Percentiles rank a stretch among this genome's conserved stretches.
phyloP scores from a whole-genome alignment of 2,113 vertebrate genomes.

The Larimichthys crocea region DNA sequence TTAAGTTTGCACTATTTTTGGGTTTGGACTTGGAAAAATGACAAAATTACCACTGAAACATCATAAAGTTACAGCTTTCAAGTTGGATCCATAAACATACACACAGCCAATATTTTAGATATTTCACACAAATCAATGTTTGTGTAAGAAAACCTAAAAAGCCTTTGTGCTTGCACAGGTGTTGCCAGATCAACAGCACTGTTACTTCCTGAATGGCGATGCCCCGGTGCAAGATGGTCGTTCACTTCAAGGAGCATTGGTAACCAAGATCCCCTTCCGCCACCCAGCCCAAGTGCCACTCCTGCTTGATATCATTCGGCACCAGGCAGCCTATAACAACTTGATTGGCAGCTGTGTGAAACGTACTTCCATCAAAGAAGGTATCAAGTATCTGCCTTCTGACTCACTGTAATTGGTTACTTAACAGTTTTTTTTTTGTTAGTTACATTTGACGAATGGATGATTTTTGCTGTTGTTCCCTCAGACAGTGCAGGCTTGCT shows the following conservation, averaged over 20 bases:
- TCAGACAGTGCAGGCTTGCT: constrained; percentile 93
- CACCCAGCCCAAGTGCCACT: constrained; percentile 94
- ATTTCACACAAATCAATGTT: background rate
- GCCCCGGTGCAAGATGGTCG: constrained; percentile 95
- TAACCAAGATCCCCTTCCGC: constrained; percentile 95
- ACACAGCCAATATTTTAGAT: background rate
- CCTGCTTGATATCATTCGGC: constrained; percentile 92
- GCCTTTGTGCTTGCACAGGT: constrained; percentile 79
- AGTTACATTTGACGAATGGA: background rate
- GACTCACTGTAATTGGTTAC: background rate
- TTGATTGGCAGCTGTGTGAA: constrained; percentile 98
- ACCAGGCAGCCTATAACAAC: constrained; percentile 95
- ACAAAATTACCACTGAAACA: too few species aligned
- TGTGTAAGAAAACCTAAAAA: background rate
- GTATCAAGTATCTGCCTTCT: constrained; percentile 71
- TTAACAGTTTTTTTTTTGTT: background rate
- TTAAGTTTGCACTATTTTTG: too few species aligned
- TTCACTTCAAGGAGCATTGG: constrained; percentile 91
- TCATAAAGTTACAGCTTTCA: too few species aligned
- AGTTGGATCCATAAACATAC: too few species aligned
- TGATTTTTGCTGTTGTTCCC: background rate
- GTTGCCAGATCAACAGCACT: constrained; percentile 97
- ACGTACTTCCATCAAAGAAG: constrained; percentile 93
- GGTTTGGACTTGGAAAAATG: too few species aligned
- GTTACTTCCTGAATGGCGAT: constrained; percentile 97